Base-by-base conservation (phyloP, 2,797 vertebrate species). In the Spheniscus humboldti region DNA sequence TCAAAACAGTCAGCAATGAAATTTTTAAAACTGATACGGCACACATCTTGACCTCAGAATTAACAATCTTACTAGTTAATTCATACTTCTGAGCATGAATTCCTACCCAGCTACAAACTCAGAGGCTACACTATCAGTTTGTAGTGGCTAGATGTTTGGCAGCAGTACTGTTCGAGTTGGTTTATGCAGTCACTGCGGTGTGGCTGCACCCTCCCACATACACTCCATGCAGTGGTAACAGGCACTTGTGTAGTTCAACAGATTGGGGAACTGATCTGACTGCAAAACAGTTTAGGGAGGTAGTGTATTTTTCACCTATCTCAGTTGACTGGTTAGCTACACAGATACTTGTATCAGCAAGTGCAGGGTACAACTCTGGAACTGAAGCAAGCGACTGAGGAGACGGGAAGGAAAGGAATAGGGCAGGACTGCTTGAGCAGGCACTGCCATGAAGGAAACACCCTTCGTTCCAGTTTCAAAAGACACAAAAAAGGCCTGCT, bases 151-250 rank as follows among this genome's bases (percentile, higher is more conserved):
- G 55, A 17, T 22, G 43, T 13, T 14, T 30, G 56, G 73, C 83
- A 76, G 86, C 31, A 72, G 80, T 2, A 22, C 76, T 28, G 37
- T 11, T 19, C 17, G 57, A 68, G 80, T 5, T 47, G 71, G 17
- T 82, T 62, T 62, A 9, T 14, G 60, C 35, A 48, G 43, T 12
- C 10, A 3, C 30, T 50, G 89, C 35, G 0, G 3, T 7, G 41
- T 0, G 52, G 79, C 72, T 77, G 41, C 35, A 12, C 10, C n/a
- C 67, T 92, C 86, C 67, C 27, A 47, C 35, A 5, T 2, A 2
- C 7, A 3, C 59, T 64, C 28, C 2, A 0, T 6, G 7, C 52
- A 39, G 24, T 1, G 27, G 15, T 20, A 52, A 67, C n/a, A 35
- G 22, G 48, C 39, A 23, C 43, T 17, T 9, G 19, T 7, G 52